phyloP scores from a whole-genome alignment of 2,113 vertebrate genomes.

The Mormyrus lacerda region DNA sequence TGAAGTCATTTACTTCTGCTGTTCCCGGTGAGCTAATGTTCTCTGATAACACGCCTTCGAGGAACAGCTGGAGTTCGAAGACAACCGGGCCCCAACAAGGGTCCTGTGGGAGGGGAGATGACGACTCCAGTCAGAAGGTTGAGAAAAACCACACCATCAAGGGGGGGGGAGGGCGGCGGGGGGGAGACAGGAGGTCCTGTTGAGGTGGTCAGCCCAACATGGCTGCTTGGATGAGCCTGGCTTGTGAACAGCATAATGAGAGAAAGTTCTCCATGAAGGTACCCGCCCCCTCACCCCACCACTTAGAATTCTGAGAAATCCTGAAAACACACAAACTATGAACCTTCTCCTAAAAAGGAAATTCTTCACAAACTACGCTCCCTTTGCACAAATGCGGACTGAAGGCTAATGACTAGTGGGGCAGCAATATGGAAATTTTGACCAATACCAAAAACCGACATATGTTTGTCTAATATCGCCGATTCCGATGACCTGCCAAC shows the following conservation, averaged over 20 bases:
- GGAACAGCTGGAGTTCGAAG: background rate
- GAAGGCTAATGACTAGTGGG: background rate
- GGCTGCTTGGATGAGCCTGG: background rate
- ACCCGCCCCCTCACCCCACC: background rate
- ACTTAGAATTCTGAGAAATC: background rate
- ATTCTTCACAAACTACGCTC: background rate
- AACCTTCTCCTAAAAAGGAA: background rate
- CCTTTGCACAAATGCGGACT: background rate
- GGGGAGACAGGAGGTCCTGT: constrained; percentile 9
- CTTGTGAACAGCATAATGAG: background rate
- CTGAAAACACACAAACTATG: background rate
- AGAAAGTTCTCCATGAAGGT: background rate
- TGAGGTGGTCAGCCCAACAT: background rate
- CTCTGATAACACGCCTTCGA: background rate
- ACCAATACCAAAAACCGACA: background rate
- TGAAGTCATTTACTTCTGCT: background rate
- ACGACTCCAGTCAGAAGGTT: background rate
- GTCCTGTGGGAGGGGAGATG: background rate
- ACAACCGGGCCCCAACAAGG: background rate
- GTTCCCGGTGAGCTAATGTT: background rate
- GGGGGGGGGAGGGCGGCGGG: too few species aligned
- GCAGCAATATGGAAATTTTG: background rate
- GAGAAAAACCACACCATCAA: background rate
- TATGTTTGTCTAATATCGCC: background rate
- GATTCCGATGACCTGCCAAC: background rate